These are phyloP conservation scores for Anodontia alba DNA, from an alignment of 2,888 invertebrate species.

Conservation along the genomic window DNA sequence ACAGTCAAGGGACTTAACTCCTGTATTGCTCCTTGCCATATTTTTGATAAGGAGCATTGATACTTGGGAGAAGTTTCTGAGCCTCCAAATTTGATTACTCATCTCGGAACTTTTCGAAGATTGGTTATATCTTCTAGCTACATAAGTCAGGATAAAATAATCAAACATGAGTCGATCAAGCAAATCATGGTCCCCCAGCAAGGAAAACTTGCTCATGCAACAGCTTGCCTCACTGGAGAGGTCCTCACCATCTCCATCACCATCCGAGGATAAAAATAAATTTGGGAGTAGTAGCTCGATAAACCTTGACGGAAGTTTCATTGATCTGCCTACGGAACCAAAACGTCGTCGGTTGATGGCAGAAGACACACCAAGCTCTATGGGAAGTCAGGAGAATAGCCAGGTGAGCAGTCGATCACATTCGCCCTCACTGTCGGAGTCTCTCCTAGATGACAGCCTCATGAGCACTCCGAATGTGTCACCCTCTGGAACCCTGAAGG, in stretches of 20 bases:
- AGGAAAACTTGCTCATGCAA: slow-evolving; percentile 55
- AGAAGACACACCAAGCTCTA: slow-evolving; percentile 63
- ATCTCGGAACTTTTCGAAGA: slow-evolving; percentile 20
- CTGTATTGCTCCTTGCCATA: slow-evolving; percentile 60
- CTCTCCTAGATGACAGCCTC: slow-evolving; percentile 69
- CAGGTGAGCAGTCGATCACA: slow-evolving; percentile 72
- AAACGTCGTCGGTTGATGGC: slow-evolving; percentile 75
- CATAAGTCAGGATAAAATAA: not conserved
- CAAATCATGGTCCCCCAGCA: slow-evolving; percentile 54
- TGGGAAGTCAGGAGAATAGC: slow-evolving; percentile 71
- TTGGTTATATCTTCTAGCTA: slow-evolving; percentile 1
- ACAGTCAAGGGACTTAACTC: slow-evolving; percentile 55
- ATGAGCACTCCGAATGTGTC: slow-evolving; percentile 74
- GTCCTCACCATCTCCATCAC: slow-evolving; percentile 35
- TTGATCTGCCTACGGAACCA: slow-evolving; percentile 73
- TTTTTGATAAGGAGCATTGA: slow-evolving; percentile 61
- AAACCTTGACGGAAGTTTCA: slow-evolving; percentile 47
- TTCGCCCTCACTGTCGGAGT: slow-evolving; percentile 72
- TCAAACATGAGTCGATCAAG: slow-evolving; percentile 51
- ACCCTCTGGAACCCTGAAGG: slow-evolving; percentile 75
- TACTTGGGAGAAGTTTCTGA: slow-evolving; percentile 43
- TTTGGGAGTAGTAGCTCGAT: slow-evolving; percentile 58
- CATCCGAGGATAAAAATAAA: slow-evolving; percentile 42
- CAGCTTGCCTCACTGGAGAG: slow-evolving; percentile 51
- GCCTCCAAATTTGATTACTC: slow-evolving; percentile 16